These are phyloP conservation scores for Ochlodes sylvanus DNA, from an alignment of 2,888 invertebrate genomes.

Conservation along the genomic window DNA sequence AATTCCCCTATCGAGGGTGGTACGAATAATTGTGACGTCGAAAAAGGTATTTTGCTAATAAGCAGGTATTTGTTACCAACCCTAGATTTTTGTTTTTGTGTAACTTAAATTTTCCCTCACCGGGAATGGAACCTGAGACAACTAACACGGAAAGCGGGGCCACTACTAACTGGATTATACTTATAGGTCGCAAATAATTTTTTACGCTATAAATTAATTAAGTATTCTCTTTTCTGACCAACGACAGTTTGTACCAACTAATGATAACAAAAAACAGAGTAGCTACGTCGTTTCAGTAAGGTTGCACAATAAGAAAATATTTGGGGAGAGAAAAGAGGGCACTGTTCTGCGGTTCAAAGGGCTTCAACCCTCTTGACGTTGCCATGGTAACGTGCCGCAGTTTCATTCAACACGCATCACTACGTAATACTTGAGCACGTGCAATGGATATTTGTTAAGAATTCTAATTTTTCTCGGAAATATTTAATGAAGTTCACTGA, in stretches of 20 bases:
- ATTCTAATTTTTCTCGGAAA: not conserved
- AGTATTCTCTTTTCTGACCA: too few species aligned
- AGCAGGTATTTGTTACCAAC: too few species aligned
- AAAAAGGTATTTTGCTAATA: too few species aligned
- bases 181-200: too few species aligned
- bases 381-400: slow-evolving; percentile 70
- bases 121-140: too few species aligned
- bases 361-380: slow-evolving; percentile 75
- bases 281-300: not conserved
- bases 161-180: too few species aligned
- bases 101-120: too few species aligned
- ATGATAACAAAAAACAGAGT: not conserved
- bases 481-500: not conserved
- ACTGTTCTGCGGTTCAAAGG: slow-evolving; percentile 52
- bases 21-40: too few species aligned
- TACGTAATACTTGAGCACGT: slow-evolving; percentile 55
- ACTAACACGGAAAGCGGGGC: too few species aligned
- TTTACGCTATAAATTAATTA: too few species aligned
- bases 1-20: too few species aligned
- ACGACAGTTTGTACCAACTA: not conserved
- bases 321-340: slow-evolving; percentile 46
- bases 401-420: slow-evolving; percentile 65
- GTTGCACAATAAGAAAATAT: slow-evolving; percentile 38
- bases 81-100: too few species aligned
- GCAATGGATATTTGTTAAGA: slow-evolving; percentile 42